phyloP scores from a whole-genome alignment of 1,140 invertebrate genomes.

The Apolygus lucorum region DNA sequence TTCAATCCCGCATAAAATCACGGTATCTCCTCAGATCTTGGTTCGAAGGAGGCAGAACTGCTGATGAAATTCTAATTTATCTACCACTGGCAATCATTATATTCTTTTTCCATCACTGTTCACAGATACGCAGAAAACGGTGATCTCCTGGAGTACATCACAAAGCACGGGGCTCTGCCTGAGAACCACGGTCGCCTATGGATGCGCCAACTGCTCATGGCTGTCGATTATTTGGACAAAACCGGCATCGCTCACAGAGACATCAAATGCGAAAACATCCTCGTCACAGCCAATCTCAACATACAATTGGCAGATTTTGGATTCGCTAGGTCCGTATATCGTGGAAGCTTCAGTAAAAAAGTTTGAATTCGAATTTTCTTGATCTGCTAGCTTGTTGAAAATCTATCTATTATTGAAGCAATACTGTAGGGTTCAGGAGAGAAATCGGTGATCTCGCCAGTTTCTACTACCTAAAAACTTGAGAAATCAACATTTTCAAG shows the following conservation, averaged over 20 bases:
- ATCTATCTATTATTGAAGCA: no score
- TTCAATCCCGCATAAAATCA: neutral
- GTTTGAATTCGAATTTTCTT: no score
- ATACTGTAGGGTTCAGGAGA: no score
- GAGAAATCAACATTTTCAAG: no score
- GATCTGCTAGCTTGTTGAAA: no score
- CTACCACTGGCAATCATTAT: no score
- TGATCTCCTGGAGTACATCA: slow-evolving; percentile 72
- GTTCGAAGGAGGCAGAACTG: no score
- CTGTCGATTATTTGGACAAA: slow-evolving; percentile 71
- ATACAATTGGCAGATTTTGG: slow-evolving; percentile 85
- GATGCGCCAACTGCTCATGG: slow-evolving; percentile 75
- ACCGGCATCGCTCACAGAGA: slow-evolving; percentile 79
- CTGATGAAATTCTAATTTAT: no score
- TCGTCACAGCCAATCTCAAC: slow-evolving; percentile 61
- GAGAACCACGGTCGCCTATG: slow-evolving; percentile 68
- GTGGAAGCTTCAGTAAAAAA: no score
- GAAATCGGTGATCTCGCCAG: no score
- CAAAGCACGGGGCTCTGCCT: slow-evolving; percentile 59
- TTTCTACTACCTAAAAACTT: no score
- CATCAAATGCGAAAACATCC: slow-evolving; percentile 83
- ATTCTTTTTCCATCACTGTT: neutral
- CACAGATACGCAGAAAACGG: slow-evolving; percentile 63
- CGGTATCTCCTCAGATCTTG: no score
- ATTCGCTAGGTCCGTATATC: slow-evolving; percentile 54